These are phyloP conservation scores for Perizoma affinitatum DNA, from an alignment of 2,888 invertebrate species.

Conservation along the genomic window DNA sequence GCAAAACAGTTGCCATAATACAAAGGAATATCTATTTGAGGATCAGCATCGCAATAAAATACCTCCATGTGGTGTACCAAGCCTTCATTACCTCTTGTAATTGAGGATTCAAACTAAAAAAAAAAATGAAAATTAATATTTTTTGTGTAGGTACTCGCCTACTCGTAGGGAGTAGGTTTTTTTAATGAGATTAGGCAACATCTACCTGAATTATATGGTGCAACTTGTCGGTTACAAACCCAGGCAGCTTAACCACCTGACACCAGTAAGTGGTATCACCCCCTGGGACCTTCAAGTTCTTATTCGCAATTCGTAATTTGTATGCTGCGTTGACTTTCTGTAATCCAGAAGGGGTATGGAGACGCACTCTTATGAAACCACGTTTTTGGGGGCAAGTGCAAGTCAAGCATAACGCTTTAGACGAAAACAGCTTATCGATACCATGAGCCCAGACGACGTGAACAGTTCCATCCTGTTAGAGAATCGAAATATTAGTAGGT, in stretches of 20 bases:
- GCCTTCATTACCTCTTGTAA: slow-evolving; percentile 91
- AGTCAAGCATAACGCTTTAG: slow-evolving; percentile 86
- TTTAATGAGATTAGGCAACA: not conserved
- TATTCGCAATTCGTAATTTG: slow-evolving; percentile 85
- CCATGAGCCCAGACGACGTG: slow-evolving; percentile 94
- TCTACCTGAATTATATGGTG: slow-evolving; percentile 91
- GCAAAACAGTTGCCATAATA: slow-evolving; percentile 95
- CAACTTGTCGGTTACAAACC: slow-evolving; percentile 84
- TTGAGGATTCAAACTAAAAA: slow-evolving; percentile 92
- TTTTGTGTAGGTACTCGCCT: not conserved
- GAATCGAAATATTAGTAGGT: not conserved
- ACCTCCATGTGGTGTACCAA: slow-evolving; percentile 99
- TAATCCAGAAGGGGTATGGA: slow-evolving; percentile 74
- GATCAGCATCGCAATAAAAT: slow-evolving; percentile 94
- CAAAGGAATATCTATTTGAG: slow-evolving; percentile 86
- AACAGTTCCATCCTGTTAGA: slow-evolving; percentile 91
- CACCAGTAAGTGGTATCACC: slow-evolving; percentile 99
- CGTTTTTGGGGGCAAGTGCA: slow-evolving; percentile 80
- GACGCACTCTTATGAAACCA: slow-evolving; percentile 91
- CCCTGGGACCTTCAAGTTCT: slow-evolving; percentile 89
- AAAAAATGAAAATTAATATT: not conserved
- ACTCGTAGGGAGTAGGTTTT: not conserved
- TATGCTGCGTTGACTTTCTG: slow-evolving; percentile 65
- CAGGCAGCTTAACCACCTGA: slow-evolving; percentile 91
- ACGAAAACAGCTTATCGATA: slow-evolving; percentile 87